Evolutionary conservation across 2,888 invertebrate species (phyloP), one percentile per base, ranked within the genome.

Genomic region (Catocala nupta): DNA sequence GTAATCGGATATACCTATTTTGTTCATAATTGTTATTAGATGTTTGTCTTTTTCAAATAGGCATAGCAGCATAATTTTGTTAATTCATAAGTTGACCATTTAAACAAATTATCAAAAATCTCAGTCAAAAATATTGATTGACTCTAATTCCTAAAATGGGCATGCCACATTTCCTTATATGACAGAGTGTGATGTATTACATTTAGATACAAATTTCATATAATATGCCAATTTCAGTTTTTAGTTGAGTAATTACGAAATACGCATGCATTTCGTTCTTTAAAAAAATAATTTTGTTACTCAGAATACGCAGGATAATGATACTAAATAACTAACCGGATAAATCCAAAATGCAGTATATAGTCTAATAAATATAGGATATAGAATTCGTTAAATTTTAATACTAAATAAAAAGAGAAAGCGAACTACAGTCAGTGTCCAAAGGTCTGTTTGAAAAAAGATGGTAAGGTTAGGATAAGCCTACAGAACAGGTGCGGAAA

Each of bases 221-320:
- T 75, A 67, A 60, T 83, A 86, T 89, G 88, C 91, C 89, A 91
- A 91, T 90, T 87, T 83, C 67, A 55, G 69, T 80, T 78, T 25
- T 56, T 59, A 73, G 65, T 73, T 54, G 58, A 80, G 64, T 66
- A 73, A 77, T 80, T 74, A 78, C 70, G 74, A 83, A 79, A 66
- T 64, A 65, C 66, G 64, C 59, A 68, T 71, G 74, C 72, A 78
- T 82, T 82, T 81, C 79, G 66, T 80, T 64, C 76, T 64, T 63
- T 48, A 64, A 74, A 65, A 42, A 72, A 85, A 85, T 87, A 80
- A 86, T 85, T 75, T 75, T 65, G 75, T 75, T 62, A 83, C 74
- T 73, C 89, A 90, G 90, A 91, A 90, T 90, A 90, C 89, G 85
- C 70, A 80, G 75, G 77, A 70, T 65, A 70, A 10, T 65, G 13